A percentile compares a stretch with the other conserved stretches of the same genome.
These are phyloP conservation scores for Rotaria macrura DNA, from an alignment of 2,888 invertebrate genomes.

Conservation along the genomic window DNA sequence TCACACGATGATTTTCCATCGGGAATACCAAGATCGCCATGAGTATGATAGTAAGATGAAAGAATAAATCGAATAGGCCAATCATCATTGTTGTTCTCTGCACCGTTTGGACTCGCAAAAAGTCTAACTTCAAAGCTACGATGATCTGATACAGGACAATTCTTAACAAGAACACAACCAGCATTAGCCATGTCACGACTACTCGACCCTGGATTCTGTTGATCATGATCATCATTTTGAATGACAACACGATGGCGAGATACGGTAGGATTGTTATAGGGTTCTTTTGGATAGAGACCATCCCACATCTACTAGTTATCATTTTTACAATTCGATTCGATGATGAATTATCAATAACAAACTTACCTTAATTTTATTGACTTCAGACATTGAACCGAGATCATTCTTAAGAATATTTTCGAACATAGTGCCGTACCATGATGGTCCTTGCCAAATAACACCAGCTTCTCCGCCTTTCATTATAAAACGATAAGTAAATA, in stretches of 20 bases:
- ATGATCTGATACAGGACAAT: conserved; percentile 29
- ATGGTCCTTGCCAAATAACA: conserved; percentile 30
- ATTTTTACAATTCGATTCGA: background rate
- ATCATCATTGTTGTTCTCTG: conserved; percentile 25
- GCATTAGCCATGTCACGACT: conserved; percentile 32
- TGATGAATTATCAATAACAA: background rate
- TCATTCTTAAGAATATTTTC: conserved; percentile 25
- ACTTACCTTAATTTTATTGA: conserved; percentile 29
- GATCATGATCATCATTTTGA: conserved; percentile 34
- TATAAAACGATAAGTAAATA: background rate
- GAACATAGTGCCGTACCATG: conserved; percentile 32
- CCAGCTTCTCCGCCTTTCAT: conserved; percentile 29
- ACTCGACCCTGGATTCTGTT: conserved; percentile 32
- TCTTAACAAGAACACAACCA: conserved; percentile 33
- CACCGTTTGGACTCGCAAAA: conserved; percentile 28
- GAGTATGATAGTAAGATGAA: conserved; percentile 32
- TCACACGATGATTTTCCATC: conserved; percentile 31
- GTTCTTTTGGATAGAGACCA: conserved; percentile 34
- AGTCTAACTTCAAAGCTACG: conserved; percentile 29
- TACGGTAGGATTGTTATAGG: conserved; percentile 25
- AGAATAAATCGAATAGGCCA: conserved; percentile 34
- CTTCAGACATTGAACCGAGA: conserved; percentile 29
- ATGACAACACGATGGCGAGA: conserved; percentile 31
- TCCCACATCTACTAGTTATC: conserved; percentile 23
- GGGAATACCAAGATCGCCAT: conserved; percentile 30